These are phyloP conservation scores for Epinotia demarniana DNA, from an alignment of 2,888 invertebrate genomes.

Conservation along the genomic window DNA sequence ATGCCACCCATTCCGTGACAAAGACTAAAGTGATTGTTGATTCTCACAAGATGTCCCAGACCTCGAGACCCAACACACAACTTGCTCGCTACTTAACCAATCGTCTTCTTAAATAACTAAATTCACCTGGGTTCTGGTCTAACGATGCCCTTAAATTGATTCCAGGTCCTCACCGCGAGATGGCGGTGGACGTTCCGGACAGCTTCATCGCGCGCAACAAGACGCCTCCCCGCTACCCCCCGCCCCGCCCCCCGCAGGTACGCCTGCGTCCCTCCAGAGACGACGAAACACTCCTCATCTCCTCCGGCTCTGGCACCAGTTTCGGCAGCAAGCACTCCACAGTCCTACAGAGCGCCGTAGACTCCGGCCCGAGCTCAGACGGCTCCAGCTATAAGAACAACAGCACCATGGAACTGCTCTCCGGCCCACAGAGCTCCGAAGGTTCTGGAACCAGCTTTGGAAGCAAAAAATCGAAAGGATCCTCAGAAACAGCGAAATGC, in stretches of 20 bases:
- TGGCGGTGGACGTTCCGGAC: conserved; percentile 99
- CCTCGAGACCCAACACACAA: background rate
- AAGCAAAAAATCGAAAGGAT: conserved; percentile 77
- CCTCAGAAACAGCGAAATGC: conserved; percentile 77
- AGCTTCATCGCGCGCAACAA: conserved; percentile 96
- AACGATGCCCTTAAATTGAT: conserved; percentile 48
- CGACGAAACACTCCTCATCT: conserved; percentile 81
- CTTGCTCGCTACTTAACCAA: background rate
- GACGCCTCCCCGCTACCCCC: conserved; percentile 95
- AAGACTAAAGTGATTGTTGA: no score
- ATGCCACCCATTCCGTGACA: no score
- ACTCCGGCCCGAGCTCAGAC: conserved; percentile 73
- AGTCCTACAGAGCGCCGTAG: conserved; percentile 68
- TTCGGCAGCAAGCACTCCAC: conserved; percentile 78
- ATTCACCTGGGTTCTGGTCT: background rate
- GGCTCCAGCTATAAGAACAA: conserved; percentile 76
- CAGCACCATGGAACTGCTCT: conserved; percentile 72
- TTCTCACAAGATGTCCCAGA: no score
- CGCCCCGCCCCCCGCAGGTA: conserved; percentile 90
- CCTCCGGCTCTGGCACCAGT: conserved; percentile 77
- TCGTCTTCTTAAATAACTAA: background rate
- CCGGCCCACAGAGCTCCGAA: conserved; percentile 76
- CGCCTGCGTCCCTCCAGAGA: conserved; percentile 75
- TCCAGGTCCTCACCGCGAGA: conserved; percentile 96
- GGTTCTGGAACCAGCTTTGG: conserved; percentile 74